Evolutionary conservation across 2,888 invertebrate species (phyloP).

Genomic region (Spicauda simplicius): DNA sequence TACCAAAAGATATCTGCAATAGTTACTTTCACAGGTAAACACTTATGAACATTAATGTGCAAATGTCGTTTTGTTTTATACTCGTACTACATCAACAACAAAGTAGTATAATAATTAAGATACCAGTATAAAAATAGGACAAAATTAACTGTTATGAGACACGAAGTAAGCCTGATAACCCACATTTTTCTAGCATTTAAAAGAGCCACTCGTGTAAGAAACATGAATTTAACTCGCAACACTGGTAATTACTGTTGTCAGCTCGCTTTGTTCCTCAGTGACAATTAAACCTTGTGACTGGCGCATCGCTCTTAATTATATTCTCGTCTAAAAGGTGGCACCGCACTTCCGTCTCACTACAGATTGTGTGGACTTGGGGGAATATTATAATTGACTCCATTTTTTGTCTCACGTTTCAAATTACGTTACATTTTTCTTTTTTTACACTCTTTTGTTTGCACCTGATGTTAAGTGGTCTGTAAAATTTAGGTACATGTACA

Average conservation of each 20-base stretch:
- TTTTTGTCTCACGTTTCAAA: slow-evolving; percentile 6
- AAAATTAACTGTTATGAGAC: not conserved
- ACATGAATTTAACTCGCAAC: slow-evolving; percentile 26
- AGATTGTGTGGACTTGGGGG: slow-evolving; percentile 22
- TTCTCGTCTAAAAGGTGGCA: slow-evolving; percentile 30
- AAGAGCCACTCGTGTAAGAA: slow-evolving; percentile 18
- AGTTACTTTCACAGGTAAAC: no score
- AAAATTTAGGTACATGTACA: no score
- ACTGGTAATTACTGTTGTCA: slow-evolving; percentile 35
- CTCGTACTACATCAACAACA: no score
- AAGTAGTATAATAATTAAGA: no score
- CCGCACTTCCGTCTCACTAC: slow-evolving; percentile 20
- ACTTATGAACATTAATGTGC: no score
- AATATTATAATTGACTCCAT: slow-evolving; percentile 18
- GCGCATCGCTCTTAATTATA: slow-evolving; percentile 31
- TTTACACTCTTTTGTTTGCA: not conserved
- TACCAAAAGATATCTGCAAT: no score
- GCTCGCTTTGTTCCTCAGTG: slow-evolving; percentile 34
- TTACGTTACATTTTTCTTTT: not conserved
- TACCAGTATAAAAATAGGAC: not conserved
- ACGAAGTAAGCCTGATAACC: slow-evolving; percentile 13
- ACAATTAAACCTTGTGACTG: slow-evolving; percentile 35
- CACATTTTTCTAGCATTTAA: slow-evolving; percentile 22
- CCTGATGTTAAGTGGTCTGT: no score
- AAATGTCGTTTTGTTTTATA: no score